A percentile compares a stretch with the other conserved stretches of the same genome.
Conservation (phyloP, 2,797 vertebrate genomes). For the Rhinichthys osculus region DNA sequence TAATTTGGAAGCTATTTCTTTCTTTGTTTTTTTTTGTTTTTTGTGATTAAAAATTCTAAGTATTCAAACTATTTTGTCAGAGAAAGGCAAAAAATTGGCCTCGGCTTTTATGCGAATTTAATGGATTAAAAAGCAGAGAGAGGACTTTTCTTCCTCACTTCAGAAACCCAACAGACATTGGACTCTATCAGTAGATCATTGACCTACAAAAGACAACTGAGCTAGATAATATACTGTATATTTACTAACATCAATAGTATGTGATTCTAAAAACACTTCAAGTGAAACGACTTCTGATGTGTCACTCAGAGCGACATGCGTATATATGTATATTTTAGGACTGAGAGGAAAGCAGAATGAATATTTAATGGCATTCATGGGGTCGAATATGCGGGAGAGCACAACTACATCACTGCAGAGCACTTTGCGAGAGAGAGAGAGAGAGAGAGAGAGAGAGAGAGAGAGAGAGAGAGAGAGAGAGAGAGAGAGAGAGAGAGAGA, state of each 20-base stretch:
- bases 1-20: not conserved
- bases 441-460: not conserved
- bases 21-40: not conserved
- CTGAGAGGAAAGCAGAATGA: slow-evolving; percentile 25
- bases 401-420: slow-evolving; percentile 15
- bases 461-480: slow-evolving; percentile 17
- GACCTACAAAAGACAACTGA: slow-evolving; percentile 2
- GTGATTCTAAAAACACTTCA: slow-evolving; percentile 12
- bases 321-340: slow-evolving; percentile 49
- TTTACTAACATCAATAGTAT: not conserved
- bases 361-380: slow-evolving; percentile 35
- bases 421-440: not conserved
- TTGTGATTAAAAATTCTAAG: not conserved
- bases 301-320: not conserved
- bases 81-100: not conserved
- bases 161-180: not conserved
- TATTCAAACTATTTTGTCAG: not conserved
- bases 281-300: not conserved
- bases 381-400: not conserved
- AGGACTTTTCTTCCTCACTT: not conserved
- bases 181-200: not conserved
- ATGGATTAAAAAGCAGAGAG: not conserved
- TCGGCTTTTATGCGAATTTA: not conserved
- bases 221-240: not conserved
- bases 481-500: not conserved